Evolutionary conservation across 2,113 vertebrate genomes (phyloP), one percentile per base, ranked within the genome.

Genomic region (Anolis carolinensis): DNA sequence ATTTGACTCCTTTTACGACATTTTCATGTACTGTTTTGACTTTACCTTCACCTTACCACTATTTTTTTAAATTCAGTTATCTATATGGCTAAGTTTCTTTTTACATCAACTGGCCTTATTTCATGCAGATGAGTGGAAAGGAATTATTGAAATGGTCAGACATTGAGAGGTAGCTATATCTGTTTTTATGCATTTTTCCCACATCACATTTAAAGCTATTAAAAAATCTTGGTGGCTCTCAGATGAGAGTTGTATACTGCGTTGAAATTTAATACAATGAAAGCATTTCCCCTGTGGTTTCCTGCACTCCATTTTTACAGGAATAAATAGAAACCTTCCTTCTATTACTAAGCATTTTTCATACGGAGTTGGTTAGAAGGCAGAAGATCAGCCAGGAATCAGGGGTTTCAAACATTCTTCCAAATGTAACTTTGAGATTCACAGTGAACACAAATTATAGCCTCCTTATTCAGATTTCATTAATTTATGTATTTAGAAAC

Each of bases 301-400:
- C 34, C 25, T 21, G 21, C 30, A 36, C n/a, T 52, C 52, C 59
- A 9, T 16, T 63, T 59, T 52, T 21, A 50, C 25, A 55, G 82
- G 75, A 68, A 34, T 76, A 82, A 74, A 76, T 30, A 10, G 78
- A 74, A 74, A 32, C 32, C 62, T 87, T 82, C 79, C 50, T 62
- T 63, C 14, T 30, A 16, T 63, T 63, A 63, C 62, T 36, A 50
- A 81, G 59, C 44, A 67, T 86, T 75, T 80, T 75, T 65, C 59
- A 75, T 81, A 65, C 67, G 70, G 32, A 72, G 39, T 65, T 71
- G 68, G 68, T 85, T 73, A 63, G 14, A 79, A 83, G 74, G 50
- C 36, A 79, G 30, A 30, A 34, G 52, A 21, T 71, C 34, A 83
- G 20, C 67, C 81, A 83, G 55, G 55, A 78, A 63, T 78, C 23